Conservation (phyloP, 2,113 vertebrate species). For the Acrocephalus arundinaceus region DNA sequence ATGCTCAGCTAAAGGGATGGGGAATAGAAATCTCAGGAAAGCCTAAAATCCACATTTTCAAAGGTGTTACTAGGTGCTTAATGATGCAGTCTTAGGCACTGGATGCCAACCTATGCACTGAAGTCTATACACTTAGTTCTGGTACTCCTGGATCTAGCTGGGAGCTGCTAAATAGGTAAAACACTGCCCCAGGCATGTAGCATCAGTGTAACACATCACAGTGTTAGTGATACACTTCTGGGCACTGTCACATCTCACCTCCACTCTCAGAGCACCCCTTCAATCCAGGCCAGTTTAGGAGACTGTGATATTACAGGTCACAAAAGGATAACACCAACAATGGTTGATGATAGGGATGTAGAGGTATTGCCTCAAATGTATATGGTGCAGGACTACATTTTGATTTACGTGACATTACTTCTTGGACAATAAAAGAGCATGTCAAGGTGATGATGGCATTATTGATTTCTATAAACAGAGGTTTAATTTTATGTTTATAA, state of each 20-base stretch:
- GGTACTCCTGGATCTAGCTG: not conserved
- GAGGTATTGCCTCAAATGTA: not conserved
- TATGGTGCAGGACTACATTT: not conserved
- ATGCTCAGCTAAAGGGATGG: not conserved
- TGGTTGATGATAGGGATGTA: not conserved
- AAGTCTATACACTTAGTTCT: not conserved
- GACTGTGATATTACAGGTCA: not conserved
- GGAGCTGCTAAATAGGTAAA: not conserved
- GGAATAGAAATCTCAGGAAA: not conserved
- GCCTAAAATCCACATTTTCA: not conserved
- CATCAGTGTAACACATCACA: not conserved
- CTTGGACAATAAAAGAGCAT: not conserved
- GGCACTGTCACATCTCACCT: not conserved
- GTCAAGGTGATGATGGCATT: not conserved
- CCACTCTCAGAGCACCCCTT: fast-evolving
- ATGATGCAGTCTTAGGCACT: not conserved
- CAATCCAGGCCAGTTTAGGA: not conserved
- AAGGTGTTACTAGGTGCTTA: not conserved
- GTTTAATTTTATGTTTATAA: not conserved
- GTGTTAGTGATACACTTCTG: not conserved
- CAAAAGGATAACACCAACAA: not conserved
- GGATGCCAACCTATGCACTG: not conserved
- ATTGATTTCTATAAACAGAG: not conserved
- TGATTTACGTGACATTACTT: not conserved
- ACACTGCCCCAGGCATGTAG: not conserved